Evolutionary conservation across 2,113 vertebrate species (phyloP).

Genomic region (Calyptomena viridis): DNA sequence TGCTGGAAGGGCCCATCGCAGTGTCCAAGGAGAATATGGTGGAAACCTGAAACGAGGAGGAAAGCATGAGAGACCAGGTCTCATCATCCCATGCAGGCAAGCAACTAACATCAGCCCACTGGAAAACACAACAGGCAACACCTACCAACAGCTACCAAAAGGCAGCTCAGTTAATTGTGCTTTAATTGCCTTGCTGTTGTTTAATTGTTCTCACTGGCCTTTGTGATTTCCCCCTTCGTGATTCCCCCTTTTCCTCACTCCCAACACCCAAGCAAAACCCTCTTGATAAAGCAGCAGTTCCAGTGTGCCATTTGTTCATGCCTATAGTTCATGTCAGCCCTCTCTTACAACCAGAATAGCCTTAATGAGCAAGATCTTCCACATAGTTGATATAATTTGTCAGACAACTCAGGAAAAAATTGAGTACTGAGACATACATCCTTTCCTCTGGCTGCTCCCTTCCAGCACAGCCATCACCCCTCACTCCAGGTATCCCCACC

Average conservation of each 20-base stretch:
- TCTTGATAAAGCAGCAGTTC: not conserved
- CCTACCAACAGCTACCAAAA: not conserved
- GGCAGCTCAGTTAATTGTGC: not conserved
- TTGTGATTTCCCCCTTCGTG: not conserved
- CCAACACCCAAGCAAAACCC: not conserved
- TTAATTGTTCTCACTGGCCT: not conserved
- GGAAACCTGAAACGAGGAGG: constrained; percentile 31
- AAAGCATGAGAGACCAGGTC: not conserved
- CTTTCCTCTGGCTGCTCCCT: not conserved
- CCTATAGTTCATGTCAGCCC: not conserved
- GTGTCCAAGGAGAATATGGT: not conserved
- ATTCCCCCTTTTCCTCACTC: not conserved
- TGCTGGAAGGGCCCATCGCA: constrained; percentile 12
- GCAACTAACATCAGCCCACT: not conserved
- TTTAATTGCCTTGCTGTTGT: not conserved
- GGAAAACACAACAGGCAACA: not conserved
- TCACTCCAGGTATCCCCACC: fast-evolving
- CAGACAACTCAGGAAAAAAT: not conserved
- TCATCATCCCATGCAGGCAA: not conserved
- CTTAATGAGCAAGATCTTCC: not conserved
- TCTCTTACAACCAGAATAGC: not conserved
- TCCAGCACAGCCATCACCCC: not conserved
- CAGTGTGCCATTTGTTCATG: fast-evolving
- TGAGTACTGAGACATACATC: not conserved
- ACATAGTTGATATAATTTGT: not conserved